A percentile compares a stretch with the other conserved stretches of the same genome.
These are phyloP conservation scores for Nannoperca australis DNA, from an alignment of 2,797 vertebrate species.

Conservation along the genomic window DNA sequence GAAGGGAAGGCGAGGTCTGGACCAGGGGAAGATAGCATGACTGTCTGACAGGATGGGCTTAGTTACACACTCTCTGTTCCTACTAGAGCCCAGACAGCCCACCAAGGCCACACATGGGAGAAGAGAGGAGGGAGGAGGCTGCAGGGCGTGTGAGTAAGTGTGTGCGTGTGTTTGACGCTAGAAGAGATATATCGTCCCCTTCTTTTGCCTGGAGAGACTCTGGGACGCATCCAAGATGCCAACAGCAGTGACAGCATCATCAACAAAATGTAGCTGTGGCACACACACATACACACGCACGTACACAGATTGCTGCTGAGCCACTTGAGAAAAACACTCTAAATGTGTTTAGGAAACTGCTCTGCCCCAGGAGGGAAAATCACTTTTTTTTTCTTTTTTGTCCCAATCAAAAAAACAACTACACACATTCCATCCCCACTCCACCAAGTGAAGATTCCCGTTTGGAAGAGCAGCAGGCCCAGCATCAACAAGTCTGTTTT, in stretches of 20 bases:
- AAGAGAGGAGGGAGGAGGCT: slow-evolving; percentile 53
- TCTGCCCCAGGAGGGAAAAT: slow-evolving; percentile 71
- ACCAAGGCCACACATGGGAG: slow-evolving; percentile 77
- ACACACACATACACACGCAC: slow-evolving; percentile 41
- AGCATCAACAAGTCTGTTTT: slow-evolving; percentile 47
- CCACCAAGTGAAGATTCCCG: slow-evolving; percentile 45
- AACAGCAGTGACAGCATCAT: slow-evolving; percentile 83
- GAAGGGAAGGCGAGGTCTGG: slow-evolving; percentile 83
- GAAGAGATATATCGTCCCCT: slow-evolving; percentile 72
- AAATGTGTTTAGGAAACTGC: slow-evolving; percentile 82
- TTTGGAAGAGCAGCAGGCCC: slow-evolving; percentile 33
- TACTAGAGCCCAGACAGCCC: slow-evolving; percentile 74
- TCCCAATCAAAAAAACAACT: slow-evolving; percentile 72
- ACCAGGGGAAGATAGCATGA: slow-evolving; percentile 83
- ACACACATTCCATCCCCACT: slow-evolving; percentile 53
- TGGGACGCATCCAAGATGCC: slow-evolving; percentile 78
- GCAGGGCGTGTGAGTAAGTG: slow-evolving; percentile 34
- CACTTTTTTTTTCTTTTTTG: slow-evolving; percentile 59
- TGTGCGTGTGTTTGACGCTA: slow-evolving; percentile 40
- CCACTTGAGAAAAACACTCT: slow-evolving; percentile 80
- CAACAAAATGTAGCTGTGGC: slow-evolving; percentile 77
- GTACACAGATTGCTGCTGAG: slow-evolving; percentile 70
- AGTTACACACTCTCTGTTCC: slow-evolving; percentile 87
- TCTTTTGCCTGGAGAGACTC: slow-evolving; percentile 74
- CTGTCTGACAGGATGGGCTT: slow-evolving; percentile 89